These are phyloP conservation scores for Ecliptopera silaceata DNA, from an alignment of 2,888 invertebrate genomes.

Conservation along the genomic window DNA sequence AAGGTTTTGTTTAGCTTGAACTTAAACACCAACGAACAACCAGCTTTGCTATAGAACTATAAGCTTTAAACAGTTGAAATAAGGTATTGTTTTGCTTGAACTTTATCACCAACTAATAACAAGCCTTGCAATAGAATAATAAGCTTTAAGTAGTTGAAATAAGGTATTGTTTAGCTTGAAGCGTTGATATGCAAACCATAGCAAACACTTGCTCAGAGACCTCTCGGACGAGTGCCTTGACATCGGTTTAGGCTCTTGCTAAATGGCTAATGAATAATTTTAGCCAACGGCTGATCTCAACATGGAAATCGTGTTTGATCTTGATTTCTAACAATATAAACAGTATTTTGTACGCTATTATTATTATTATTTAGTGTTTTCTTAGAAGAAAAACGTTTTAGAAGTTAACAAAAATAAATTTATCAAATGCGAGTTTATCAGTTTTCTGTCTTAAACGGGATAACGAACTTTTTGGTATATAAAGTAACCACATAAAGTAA, in stretches of 20 bases:
- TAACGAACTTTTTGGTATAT: too few species aligned
- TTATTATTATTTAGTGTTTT: too few species aligned
- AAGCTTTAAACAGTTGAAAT: not conserved
- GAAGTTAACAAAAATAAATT: too few species aligned
- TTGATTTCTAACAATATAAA: not conserved
- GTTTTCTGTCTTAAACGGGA: too few species aligned
- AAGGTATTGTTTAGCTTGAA: not conserved
- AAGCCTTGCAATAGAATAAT: not conserved
- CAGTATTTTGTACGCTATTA: too few species aligned
- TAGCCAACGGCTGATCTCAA: not conserved
- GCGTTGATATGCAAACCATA: constrained; percentile 27
- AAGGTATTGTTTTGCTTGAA: constrained; percentile 1
- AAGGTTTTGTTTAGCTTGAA: too few species aligned
- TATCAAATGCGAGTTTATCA: too few species aligned
- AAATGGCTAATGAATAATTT: constrained; percentile 27
- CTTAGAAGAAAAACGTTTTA: too few species aligned
- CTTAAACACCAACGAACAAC: too few species aligned
- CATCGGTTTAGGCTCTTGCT: constrained; percentile 17
- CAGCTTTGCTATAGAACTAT: not conserved
- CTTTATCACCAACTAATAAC: too few species aligned
- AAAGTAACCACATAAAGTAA: too few species aligned
- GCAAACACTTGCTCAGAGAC: constrained; percentile 20
- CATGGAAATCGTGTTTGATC: not conserved
- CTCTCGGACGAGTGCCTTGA: constrained; percentile 17
- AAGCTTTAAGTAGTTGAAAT: not conserved